These are phyloP conservation scores for Philantomba maxwellii DNA, from an alignment of 2,113 vertebrate species.

Conservation along the genomic window DNA sequence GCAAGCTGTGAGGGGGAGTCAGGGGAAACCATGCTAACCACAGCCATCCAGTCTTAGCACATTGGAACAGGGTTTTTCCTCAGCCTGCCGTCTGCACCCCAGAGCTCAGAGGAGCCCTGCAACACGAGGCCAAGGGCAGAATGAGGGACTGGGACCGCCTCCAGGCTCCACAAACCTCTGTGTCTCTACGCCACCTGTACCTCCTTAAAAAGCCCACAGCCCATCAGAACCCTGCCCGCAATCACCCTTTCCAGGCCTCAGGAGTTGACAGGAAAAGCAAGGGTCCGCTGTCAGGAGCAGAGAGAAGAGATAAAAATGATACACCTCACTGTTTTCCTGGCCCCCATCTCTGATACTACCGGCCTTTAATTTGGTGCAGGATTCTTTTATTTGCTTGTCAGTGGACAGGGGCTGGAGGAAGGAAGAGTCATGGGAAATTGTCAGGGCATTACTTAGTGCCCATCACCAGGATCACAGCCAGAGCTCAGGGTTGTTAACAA, in stretches of 20 bases:
- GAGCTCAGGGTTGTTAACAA: constrained; percentile 74
- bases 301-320: background rate
- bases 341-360: background rate
- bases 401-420: background rate
- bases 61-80: constrained; percentile 71
- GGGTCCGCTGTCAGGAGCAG: background rate
- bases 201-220: constrained; percentile 47
- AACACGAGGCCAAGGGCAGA: constrained; percentile 34
- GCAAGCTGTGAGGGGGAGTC: constrained; percentile 80
- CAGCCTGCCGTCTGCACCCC: constrained; percentile 60
- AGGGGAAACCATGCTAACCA: constrained; percentile 81
- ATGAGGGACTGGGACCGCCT: constrained; percentile 22
- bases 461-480: constrained; percentile 58
- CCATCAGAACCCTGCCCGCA: constrained; percentile 39
- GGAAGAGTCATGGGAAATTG: constrained; percentile 53
- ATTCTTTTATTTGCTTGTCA: constrained; percentile 22
- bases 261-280: background rate
- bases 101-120: constrained; percentile 59
- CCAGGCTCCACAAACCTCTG: constrained; percentile 25
- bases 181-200: constrained; percentile 50
- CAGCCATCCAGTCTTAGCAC: constrained; percentile 74
- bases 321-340: background rate
- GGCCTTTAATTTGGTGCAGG: background rate
- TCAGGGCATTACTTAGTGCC: constrained; percentile 48
- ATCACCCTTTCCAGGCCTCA: constrained; percentile 14